A percentile compares a stretch with the other conserved stretches of the same genome.
phyloP scores from a whole-genome alignment of 2,113 vertebrate species.

The Glareola pratincola region DNA sequence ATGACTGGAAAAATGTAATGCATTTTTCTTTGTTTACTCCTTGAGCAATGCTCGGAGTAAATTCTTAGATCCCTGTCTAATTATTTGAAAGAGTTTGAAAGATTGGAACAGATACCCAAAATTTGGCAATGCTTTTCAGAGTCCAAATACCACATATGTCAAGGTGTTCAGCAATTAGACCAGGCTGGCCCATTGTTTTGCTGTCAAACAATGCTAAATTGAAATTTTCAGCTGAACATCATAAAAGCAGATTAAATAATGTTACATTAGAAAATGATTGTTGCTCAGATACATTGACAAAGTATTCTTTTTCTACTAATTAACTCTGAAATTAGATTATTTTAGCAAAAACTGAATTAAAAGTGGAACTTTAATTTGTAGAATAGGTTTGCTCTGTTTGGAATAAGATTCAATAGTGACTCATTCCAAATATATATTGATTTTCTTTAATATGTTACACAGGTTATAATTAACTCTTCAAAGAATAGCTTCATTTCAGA shows the following conservation, averaged over 20 bases:
- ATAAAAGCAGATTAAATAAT: not conserved
- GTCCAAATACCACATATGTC: not conserved
- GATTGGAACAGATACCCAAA: not conserved
- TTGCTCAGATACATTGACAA: not conserved
- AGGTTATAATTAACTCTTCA: conserved; percentile 61
- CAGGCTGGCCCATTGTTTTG: not conserved
- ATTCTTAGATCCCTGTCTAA: not conserved
- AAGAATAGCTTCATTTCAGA: conserved; percentile 39
- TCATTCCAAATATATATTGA: conserved; percentile 47
- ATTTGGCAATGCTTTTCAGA: not conserved
- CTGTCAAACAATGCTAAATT: not conserved
- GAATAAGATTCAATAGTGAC: conserved; percentile 1
- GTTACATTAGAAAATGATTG: not conserved
- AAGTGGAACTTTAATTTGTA: conserved; percentile 20
- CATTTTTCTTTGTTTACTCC: not conserved
- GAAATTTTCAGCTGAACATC: not conserved
- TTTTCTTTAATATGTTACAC: conserved; percentile 46
- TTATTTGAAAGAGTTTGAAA: not conserved
- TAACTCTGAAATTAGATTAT: conserved; percentile 2
- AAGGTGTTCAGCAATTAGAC: conserved; percentile 6
- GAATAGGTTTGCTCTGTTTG: conserved; percentile 15
- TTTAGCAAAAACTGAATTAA: not conserved
- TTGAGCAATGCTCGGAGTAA: not conserved
- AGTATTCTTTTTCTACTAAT: not conserved
- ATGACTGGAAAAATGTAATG: not conserved